Percentiles rank a stretch among this genome's conserved stretches.
Evolutionary conservation across 2,113 vertebrate genomes (phyloP).

Genomic region (Seriola quinqueradiata): DNA sequence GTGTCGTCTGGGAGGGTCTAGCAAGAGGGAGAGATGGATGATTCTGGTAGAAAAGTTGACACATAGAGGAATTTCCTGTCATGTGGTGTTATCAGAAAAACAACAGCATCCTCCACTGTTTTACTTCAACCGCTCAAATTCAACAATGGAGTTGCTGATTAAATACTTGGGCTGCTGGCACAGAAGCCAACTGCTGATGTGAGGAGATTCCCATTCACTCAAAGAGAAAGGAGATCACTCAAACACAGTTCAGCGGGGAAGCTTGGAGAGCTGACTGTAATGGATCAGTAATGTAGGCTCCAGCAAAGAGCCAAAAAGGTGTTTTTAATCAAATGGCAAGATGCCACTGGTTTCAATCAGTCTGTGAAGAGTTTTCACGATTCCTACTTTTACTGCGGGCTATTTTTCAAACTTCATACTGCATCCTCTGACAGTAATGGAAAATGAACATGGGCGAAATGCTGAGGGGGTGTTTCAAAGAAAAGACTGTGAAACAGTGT

Average conservation of each 20-base stretch:
- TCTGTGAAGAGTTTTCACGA: conserved; percentile 12
- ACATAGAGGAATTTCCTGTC: conserved; percentile 84
- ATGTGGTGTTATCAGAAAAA: conserved; percentile 82
- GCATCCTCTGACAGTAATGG: neutral
- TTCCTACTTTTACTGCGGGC: conserved; percentile 1
- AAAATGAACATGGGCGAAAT: neutral
- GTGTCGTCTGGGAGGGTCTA: conserved; percentile 7
- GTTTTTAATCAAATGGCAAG: conserved; percentile 43
- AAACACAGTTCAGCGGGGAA: conserved; percentile 22
- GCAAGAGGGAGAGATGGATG: conserved; percentile 9
- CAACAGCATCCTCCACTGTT: conserved; percentile 76
- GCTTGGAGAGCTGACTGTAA: conserved; percentile 6
- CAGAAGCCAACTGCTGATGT: conserved; percentile 66
- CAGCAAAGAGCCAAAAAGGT: conserved; percentile 20
- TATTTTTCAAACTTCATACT: neutral
- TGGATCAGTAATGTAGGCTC: conserved; percentile 2
- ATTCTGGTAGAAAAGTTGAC: conserved; percentile 57
- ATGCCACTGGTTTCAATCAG: conserved; percentile 33
- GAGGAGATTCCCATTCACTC: conserved; percentile 58
- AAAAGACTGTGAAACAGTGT: neutral
- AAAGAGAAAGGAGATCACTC: conserved; percentile 37
- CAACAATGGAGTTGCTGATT: conserved; percentile 77
- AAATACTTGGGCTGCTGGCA: conserved; percentile 67
- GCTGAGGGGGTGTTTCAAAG: neutral
- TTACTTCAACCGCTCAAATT: conserved; percentile 70